phyloP scores from a whole-genome alignment of 2,888 invertebrate genomes.

The Boloria selene region DNA sequence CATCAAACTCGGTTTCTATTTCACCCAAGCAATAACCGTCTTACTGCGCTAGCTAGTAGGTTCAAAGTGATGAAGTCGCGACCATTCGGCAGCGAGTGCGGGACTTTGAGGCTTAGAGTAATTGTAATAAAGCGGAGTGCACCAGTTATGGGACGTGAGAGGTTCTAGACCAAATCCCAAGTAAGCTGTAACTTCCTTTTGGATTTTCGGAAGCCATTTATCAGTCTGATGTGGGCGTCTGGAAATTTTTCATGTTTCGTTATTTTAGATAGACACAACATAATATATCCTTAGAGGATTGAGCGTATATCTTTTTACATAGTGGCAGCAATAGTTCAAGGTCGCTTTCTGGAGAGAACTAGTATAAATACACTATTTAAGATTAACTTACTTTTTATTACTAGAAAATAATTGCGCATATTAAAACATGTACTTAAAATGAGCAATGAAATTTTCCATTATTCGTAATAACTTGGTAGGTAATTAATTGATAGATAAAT shows the following conservation, averaged over 20 bases:
- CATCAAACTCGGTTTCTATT: constrained; percentile 76
- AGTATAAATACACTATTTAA: not conserved
- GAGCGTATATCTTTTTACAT: constrained; percentile 12
- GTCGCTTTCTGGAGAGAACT: constrained; percentile 1
- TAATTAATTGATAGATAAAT: constrained; percentile 59
- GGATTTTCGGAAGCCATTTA: constrained; percentile 84
- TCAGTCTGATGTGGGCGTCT: constrained; percentile 83
- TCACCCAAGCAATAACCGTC: constrained; percentile 80
- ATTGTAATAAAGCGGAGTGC: constrained; percentile 83
- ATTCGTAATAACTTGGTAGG: not conserved
- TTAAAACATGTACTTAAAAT: too few relatives aligned
- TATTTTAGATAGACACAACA: constrained; percentile 77
- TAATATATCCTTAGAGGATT: constrained; percentile 29
- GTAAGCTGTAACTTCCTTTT: constrained; percentile 84
- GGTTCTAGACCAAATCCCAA: constrained; percentile 83
- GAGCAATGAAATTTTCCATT: not conserved
- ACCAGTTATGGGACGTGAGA: constrained; percentile 83
- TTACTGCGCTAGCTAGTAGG: constrained; percentile 76
- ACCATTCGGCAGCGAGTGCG: constrained; percentile 71
- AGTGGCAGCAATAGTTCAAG: constrained; percentile 19
- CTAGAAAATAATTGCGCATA: too few relatives aligned
- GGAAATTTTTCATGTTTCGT: constrained; percentile 83
- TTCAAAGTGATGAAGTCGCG: constrained; percentile 79
- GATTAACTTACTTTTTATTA: too few relatives aligned
- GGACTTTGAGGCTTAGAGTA: constrained; percentile 83